These are phyloP conservation scores for Orius insidiosus DNA, from an alignment of 1,140 invertebrate genomes.

Conservation along the genomic window DNA sequence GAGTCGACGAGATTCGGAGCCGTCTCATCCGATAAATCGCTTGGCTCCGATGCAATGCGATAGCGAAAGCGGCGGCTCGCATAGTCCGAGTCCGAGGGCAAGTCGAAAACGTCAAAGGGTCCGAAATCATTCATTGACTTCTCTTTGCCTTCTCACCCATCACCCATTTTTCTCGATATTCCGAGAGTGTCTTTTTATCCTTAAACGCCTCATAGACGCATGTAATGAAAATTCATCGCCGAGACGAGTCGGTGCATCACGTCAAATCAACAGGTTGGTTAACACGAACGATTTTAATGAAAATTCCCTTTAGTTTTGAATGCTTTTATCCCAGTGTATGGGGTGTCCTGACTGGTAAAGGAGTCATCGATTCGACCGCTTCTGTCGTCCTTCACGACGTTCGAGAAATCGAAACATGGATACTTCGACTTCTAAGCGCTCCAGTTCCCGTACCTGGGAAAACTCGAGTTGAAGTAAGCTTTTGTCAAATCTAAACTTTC, in stretches of 20 bases:
- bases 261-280: constrained; percentile 58
- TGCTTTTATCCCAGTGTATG: constrained; percentile 60
- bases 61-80: constrained; percentile 72
- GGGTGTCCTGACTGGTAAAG: constrained; percentile 61
- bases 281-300: neutral
- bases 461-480: constrained; percentile 83
- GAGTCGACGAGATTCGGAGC: constrained; percentile 47
- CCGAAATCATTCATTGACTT: constrained; percentile 84
- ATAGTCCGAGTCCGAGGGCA: constrained; percentile 66
- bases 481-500: no score
- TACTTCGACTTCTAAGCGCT: constrained; percentile 80
- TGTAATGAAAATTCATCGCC: constrained; percentile 87
- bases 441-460: constrained; percentile 95
- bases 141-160: constrained; percentile 93
- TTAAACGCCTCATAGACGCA: constrained; percentile 90
- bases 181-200: constrained; percentile 87
- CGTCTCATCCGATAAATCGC: constrained; percentile 22
- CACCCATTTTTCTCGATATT: constrained; percentile 98
- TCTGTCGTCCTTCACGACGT: constrained; percentile 88
- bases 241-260: constrained; percentile 70
- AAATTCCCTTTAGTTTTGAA: constrained; percentile 18
- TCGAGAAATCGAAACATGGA: constrained; percentile 97
- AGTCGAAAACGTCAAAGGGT: constrained; percentile 63
- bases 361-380: constrained; percentile 55
- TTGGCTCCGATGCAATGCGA: constrained; percentile 32